Percentiles rank a stretch among this genome's conserved stretches.
phyloP scores from a whole-genome alignment of 2,113 vertebrate species.

The Prochilodus magdalenae region DNA sequence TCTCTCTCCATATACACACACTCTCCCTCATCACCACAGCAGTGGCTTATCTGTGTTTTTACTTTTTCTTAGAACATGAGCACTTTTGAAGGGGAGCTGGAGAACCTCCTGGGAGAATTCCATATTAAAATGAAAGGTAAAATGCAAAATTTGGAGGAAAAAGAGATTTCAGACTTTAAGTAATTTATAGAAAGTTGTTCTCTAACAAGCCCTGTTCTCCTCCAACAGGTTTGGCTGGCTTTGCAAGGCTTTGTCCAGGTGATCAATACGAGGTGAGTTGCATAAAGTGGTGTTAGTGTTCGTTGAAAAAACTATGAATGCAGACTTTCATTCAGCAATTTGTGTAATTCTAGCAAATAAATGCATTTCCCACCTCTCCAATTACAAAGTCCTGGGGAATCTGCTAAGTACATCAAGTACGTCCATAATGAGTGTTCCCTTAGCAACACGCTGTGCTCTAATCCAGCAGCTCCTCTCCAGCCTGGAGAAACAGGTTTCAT shows the following conservation, averaged over 20 bases:
- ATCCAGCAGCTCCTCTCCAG: conserved; percentile 24
- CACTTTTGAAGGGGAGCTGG: conserved; percentile 91
- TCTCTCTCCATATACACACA: background rate
- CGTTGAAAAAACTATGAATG: background rate
- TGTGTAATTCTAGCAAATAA: background rate
- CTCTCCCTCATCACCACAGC: background rate
- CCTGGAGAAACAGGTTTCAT: conserved; percentile 21
- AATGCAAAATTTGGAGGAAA: conserved; percentile 18
- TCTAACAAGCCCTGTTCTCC: conserved; percentile 14
- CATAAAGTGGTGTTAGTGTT: background rate
- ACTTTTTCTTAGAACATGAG: conserved; percentile 87
- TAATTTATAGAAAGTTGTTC: background rate
- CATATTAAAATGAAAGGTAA: conserved; percentile 98
- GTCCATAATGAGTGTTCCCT: conserved; percentile 40
- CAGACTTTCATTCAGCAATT: background rate
- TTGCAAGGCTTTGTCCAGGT: conserved; percentile 94
- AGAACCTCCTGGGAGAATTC: conserved; percentile 94
- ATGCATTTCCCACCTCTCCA: background rate
- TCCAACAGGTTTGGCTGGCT: conserved; percentile 90
- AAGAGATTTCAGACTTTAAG: background rate
- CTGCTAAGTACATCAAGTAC: conserved; percentile 34
- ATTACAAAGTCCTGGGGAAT: conserved; percentile 27
- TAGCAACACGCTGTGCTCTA: conserved; percentile 47
- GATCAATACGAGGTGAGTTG: conserved; percentile 91
- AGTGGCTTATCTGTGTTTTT: background rate